Evolutionary conservation across 2,888 invertebrate genomes (phyloP).

Genomic region (Nyleta sp.): DNA sequence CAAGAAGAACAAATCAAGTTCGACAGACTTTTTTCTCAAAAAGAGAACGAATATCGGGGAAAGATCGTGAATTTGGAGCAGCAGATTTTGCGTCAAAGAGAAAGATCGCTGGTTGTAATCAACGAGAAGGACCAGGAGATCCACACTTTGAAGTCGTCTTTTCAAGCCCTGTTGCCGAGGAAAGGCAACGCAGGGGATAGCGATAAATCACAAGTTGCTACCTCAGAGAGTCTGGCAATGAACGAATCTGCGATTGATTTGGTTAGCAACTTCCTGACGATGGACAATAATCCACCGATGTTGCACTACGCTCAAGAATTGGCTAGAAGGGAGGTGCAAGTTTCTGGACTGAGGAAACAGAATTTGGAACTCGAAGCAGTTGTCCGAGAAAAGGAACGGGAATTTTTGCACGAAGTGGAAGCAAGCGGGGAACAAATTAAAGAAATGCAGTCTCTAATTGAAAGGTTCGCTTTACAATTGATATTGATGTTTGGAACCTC

Average conservation of each 20-base stretch:
- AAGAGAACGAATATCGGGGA: conserved; percentile 84
- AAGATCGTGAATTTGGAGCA: conserved; percentile 87
- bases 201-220: conserved; percentile 47
- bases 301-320: conserved; percentile 93
- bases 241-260: conserved; percentile 74
- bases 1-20: conserved; percentile 76
- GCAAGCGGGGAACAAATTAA: conserved; percentile 76
- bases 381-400: conserved; percentile 79
- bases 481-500: too few relatives aligned
- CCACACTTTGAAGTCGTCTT: conserved; percentile 84
- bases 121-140: conserved; percentile 92
- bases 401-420: conserved; percentile 75
- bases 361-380: conserved; percentile 85
- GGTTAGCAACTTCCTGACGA: conserved; percentile 79
- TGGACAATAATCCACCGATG: conserved; percentile 89
- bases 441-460: conserved; percentile 76
- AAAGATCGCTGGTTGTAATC: conserved; percentile 89
- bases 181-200: conserved; percentile 74
- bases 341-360: conserved; percentile 88
- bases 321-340: conserved; percentile 91
- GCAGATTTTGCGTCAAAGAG: conserved; percentile 90
- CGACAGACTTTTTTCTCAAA: conserved; percentile 75
- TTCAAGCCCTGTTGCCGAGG: conserved; percentile 83
- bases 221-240: conserved; percentile 25
- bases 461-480: conserved; percentile 72